These are phyloP conservation scores for Excalfactoria chinensis DNA, from an alignment of 2,113 vertebrate genomes.

Conservation along the genomic window DNA sequence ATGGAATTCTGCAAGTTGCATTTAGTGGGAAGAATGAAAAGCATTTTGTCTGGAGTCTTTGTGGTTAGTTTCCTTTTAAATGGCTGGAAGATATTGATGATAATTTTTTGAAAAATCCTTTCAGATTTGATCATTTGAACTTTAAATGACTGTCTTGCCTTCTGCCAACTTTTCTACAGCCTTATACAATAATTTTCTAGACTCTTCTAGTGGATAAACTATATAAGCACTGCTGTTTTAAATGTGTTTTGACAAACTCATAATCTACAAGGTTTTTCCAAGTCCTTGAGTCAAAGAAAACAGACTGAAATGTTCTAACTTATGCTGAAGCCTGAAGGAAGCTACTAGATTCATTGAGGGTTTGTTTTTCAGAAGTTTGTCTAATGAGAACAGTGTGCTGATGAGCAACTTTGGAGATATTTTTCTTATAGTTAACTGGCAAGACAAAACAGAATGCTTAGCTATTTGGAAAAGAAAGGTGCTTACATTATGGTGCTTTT, in stretches of 20 bases:
- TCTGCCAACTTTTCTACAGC: background rate
- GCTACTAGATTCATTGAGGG: background rate
- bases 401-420: background rate
- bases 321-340: background rate
- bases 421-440: background rate
- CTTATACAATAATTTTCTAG: background rate
- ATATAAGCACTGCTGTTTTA: background rate
- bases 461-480: background rate
- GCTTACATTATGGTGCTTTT: background rate
- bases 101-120: background rate
- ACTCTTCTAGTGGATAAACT: background rate
- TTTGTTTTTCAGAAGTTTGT: background rate
- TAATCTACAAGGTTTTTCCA: background rate
- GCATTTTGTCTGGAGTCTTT: background rate
- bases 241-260: background rate
- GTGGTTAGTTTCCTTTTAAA: background rate
- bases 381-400: background rate
- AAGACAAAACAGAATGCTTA: background rate
- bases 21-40: background rate
- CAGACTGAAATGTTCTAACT: background rate
- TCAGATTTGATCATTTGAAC: background rate
- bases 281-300: background rate
- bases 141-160: background rate
- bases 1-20: background rate
- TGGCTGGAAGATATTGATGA: background rate